Percentiles rank a stretch among this genome's conserved stretches.
phyloP scores from a whole-genome alignment of 2,113 vertebrate genomes.

The Chroicocephalus ridibundus region DNA sequence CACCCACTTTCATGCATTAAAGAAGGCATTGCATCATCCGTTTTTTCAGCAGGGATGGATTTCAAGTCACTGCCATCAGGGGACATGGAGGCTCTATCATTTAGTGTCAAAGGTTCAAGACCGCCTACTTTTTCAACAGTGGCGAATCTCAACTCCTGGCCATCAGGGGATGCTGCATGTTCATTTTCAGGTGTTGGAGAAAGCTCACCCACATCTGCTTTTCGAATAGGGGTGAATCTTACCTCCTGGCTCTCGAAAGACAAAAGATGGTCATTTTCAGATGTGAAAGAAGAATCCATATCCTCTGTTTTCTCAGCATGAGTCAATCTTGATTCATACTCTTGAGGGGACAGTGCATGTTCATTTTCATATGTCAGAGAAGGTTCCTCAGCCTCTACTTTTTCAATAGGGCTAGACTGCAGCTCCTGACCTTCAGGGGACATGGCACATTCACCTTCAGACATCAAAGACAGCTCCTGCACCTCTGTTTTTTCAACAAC shows the following conservation, averaged over 20 bases:
- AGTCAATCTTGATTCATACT: conserved; percentile 74
- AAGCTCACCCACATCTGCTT: background rate
- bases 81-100: conserved; percentile 63
- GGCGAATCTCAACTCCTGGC: background rate
- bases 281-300: background rate
- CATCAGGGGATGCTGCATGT: conserved; percentile 56
- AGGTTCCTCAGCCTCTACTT: conserved; percentile 12
- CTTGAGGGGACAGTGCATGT: conserved; percentile 56
- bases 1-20: background rate
- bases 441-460: conserved; percentile 73
- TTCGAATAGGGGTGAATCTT: background rate
- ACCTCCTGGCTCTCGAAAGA: conserved; percentile 32
- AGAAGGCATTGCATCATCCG: conserved; percentile 10
- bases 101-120: conserved; percentile 33
- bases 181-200: conserved; percentile 67
- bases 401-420: conserved; percentile 38
- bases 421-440: conserved; percentile 69
- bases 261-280: background rate
- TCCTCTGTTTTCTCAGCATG: conserved; percentile 71
- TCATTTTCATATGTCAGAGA: conserved; percentile 66
- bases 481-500: conserved; percentile 70
- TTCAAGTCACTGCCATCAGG: conserved; percentile 72
- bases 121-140: background rate
- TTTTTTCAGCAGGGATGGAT: conserved; percentile 2
- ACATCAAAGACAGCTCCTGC: conserved; percentile 73